Evolutionary conservation across 2,888 invertebrate species (phyloP).

Genomic region (Aphrophora alni): DNA sequence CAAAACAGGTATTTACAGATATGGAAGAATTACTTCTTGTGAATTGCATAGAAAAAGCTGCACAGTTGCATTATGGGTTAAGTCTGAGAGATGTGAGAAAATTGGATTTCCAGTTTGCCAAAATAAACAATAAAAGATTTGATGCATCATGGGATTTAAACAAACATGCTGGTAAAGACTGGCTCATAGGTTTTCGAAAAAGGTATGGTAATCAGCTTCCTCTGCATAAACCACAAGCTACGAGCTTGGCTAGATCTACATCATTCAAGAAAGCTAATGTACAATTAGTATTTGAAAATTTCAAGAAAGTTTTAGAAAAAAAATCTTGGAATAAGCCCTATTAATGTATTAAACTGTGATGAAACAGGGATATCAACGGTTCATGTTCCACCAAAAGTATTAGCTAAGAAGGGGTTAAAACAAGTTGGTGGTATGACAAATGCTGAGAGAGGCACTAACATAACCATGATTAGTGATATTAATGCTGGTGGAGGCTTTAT

Average conservation of each 20-base stretch:
- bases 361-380: constrained; percentile 5
- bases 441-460: neutral
- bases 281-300: neutral
- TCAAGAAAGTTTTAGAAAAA: neutral
- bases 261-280: constrained; percentile 14
- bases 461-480: neutral
- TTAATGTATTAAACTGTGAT: neutral
- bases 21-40: neutral
- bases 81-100: neutral
- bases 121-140: neutral
- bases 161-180: no score
- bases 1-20: no score
- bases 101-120: constrained; percentile 6
- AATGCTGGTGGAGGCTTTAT: neutral
- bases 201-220: no score
- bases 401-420: neutral
- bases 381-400: constrained; percentile 2
- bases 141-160: no score
- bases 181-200: no score
- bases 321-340: neutral
- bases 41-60: neutral
- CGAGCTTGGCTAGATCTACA: constrained; percentile 3
- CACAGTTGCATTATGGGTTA: neutral
- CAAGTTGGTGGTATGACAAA: neutral
- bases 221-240: neutral